Percentiles rank a stretch among this genome's conserved stretches.
phyloP scores from a whole-genome alignment of 2,113 vertebrate species.

The Chaetorhynchus papuensis region DNA sequence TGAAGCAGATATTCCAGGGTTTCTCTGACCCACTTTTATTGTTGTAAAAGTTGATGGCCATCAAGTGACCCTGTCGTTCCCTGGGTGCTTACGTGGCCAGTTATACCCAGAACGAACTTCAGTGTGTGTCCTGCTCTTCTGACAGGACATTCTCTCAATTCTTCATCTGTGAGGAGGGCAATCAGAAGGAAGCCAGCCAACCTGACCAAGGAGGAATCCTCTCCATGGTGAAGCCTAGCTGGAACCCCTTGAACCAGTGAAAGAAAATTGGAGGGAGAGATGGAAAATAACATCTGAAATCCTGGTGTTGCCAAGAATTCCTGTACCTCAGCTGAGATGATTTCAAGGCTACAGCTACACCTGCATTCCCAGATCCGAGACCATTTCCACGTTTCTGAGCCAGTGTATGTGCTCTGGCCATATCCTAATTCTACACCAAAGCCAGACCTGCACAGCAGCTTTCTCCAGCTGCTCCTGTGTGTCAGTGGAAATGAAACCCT shows the following conservation, averaged over 20 bases:
- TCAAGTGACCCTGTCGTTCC: neutral
- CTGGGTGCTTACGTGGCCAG: neutral
- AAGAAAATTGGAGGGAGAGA: neutral
- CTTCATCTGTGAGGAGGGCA: neutral
- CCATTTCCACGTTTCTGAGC: neutral
- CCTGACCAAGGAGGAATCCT: neutral
- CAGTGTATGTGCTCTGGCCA: rapidly evolving
- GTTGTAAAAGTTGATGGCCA: neutral
- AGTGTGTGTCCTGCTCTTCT: neutral
- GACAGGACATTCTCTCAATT: neutral
- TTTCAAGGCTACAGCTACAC: neutral
- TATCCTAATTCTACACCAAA: neutral
- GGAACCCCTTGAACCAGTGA: neutral
- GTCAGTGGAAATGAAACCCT: neutral
- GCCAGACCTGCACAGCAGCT: neutral
- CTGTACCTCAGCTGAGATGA: neutral
- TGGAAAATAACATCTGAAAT: neutral
- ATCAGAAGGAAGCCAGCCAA: neutral
- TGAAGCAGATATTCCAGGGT: neutral
- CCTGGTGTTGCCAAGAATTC: neutral
- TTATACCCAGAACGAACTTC: neutral
- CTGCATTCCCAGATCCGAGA: neutral
- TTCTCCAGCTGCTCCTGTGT: neutral
- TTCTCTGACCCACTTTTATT: neutral
- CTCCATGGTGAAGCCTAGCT: neutral